Base-by-base conservation (phyloP, 2,797 vertebrate genomes). In the Buphagus erythrorhynchus region DNA sequence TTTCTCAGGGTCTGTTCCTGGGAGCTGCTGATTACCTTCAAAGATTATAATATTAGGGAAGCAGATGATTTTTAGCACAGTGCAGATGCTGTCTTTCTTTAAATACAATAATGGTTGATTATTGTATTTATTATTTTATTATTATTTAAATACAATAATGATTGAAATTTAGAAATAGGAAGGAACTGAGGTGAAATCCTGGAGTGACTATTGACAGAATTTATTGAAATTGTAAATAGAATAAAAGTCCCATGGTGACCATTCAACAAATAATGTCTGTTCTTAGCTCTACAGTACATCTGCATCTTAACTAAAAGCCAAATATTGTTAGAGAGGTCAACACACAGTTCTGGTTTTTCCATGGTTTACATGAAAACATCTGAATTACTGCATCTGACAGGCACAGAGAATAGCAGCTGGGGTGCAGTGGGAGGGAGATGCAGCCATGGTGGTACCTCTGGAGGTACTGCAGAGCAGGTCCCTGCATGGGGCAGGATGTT, bases 301-400 rank as follows among this genome's bases (percentile, higher is more conserved):
- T 84, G 55, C 66, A 91, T 90, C 91, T 91, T 31, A 91, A 76
- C 63, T 61, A 79, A 93, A 88, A 84, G 62, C 20, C 62, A 69
- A 88, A 90, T 78, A 78, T 40, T 90, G 63, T 84, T 62, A 31
- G 29, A 62, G 45, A 84, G 31, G 43, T 91, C 65, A 83, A 71
- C 36, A 67, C 31, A 19, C 42, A 49, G 36, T 36, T 82, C 67
- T 77, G 40, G 0, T 90, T 94, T 80, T 90, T 46, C 26, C 55
- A 61, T 0, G 8, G 35, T 77, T 88, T 79, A 33, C 20, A 38
- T 11, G 49, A 81, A 91, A 88, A 58, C 45, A 62, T 54, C 46
- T 51, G 66, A 86, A 72, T 63, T 46, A 31, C 45, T 42, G 35
- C 36, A 20, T 83, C 38, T 90, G 58, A 31, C 36, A 61, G 51